Evolutionary conservation across 2,888 invertebrate species (phyloP).

Genomic region (Pyrochroa serraticornis): DNA sequence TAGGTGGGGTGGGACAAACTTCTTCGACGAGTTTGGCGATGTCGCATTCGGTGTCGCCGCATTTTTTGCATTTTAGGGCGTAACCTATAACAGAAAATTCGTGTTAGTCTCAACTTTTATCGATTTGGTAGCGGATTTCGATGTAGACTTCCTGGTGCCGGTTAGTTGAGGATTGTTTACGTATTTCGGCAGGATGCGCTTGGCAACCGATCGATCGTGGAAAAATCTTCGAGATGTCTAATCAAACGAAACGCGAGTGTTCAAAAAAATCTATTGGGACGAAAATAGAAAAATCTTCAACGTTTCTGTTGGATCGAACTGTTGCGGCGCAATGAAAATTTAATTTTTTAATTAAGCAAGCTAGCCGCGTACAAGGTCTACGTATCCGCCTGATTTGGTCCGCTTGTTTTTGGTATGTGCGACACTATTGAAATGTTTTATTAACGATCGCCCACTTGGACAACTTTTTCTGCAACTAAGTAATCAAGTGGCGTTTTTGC

Average conservation of each 20-base stretch:
- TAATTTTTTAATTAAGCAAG: too few relatives aligned
- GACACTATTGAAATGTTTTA: too few relatives aligned
- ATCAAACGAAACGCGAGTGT: too few relatives aligned
- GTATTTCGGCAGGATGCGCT: background rate
- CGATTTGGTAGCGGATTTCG: background rate
- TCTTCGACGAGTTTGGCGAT: slow-evolving; percentile 7
- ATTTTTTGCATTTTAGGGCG: slow-evolving; percentile 24
- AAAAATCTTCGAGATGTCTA: too few relatives aligned
- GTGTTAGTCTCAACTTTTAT: too few relatives aligned
- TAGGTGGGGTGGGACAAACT: slow-evolving; percentile 6
- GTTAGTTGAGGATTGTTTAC: too few relatives aligned
- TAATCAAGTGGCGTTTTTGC: background rate
- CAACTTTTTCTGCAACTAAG: background rate
- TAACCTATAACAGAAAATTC: slow-evolving; percentile 9
- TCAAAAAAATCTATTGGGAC: background rate
- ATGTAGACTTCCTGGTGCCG: background rate
- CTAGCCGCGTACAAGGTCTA: too few relatives aligned
- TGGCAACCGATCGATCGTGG: background rate
- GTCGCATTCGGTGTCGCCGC: slow-evolving; percentile 14
- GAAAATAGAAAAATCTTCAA: background rate
- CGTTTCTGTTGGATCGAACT: too few relatives aligned
- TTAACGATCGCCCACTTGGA: background rate
- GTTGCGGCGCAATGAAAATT: too few relatives aligned
- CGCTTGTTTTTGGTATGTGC: too few relatives aligned
- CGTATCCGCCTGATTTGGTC: too few relatives aligned